A percentile compares a stretch with the other conserved stretches of the same genome.
Evolutionary conservation across 2,888 invertebrate genomes (phyloP).

Genomic region (Apodemia duryi): DNA sequence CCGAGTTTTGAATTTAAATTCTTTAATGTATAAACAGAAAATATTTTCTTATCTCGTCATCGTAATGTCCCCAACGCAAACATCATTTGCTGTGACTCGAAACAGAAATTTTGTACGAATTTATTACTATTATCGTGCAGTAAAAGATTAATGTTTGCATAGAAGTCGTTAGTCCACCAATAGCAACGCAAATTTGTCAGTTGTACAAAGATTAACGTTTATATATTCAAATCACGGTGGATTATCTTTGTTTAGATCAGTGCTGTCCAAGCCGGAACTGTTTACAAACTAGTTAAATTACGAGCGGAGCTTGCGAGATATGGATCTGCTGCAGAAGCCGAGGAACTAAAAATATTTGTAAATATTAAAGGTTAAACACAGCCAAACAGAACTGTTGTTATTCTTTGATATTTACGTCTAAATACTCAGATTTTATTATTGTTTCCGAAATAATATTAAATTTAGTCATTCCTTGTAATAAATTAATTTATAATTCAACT

Average conservation of each 20-base stretch:
- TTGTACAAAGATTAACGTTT: not conserved
- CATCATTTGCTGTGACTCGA: not conserved
- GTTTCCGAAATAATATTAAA: too few species aligned
- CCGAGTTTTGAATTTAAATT: too few species aligned
- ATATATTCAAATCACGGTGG: not conserved
- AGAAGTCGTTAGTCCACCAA: not conserved
- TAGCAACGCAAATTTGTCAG: not conserved
- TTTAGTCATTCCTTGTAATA: too few species aligned
- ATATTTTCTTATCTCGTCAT: too few species aligned
- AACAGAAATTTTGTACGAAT: not conserved
- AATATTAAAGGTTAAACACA: not conserved
- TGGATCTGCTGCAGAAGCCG: not conserved
- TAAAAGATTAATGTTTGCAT: not conserved
- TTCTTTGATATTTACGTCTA: too few species aligned
- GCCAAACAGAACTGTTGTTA: too few species aligned
- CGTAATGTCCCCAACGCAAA: too few species aligned
- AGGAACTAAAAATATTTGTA: not conserved
- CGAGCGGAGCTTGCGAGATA: not conserved
- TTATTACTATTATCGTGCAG: not conserved
- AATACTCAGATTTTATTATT: too few species aligned
- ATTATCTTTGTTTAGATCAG: not conserved
- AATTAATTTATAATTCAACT: too few species aligned
- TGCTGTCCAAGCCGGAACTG: not conserved
- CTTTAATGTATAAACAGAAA: too few species aligned
- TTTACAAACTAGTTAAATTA: slow-evolving; percentile 1